Base-by-base conservation (phyloP, 2,113 vertebrate genomes). In the Arizona elegans region DNA sequence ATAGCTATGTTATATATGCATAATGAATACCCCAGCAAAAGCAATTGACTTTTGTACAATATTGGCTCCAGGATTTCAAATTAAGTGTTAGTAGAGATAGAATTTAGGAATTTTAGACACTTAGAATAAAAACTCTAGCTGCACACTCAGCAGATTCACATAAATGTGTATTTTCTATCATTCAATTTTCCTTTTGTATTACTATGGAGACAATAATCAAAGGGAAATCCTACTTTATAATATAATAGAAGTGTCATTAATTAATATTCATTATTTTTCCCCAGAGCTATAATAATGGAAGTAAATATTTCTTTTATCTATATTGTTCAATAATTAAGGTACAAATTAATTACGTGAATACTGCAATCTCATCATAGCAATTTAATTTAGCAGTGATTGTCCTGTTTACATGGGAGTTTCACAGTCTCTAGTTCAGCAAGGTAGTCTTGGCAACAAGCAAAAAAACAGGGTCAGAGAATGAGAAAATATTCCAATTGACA, bases 271-370 rank as follows among this genome's bases (percentile, higher is more conserved):
- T 53, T 50, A 86, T 90, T 53, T 29, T 43, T 47, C 88, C 7
- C 10, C 62, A 33, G 75, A 86, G 55, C 43, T 52, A 89, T 92
- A 43, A 15, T 90, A 93, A 33, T 90, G 11, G 21, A 90, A 86
- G 75, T 26, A 62, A 93, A 90, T 9, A 93, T 52, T 86, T 55
- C 92, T 86, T 53, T 65, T 86, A 93, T 93, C 53, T 50, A 86
- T 62, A 62, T 90, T 93, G n/a, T 56, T 62, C 70, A 86, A 75
- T 86, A 93, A 93, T 90, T 93, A 90, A 93, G 90, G 56, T 54
- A 43, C 75, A 93, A 90, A 93, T 93, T 93, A 93, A 93, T 93
- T 93, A 90, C 75, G 53, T 47, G 53, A 93, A 59, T 90, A 87
- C 47, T 90, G 29, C 55, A 90, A 59, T 86, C 70, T 86, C 75